Evolutionary conservation across 2,888 invertebrate genomes (phyloP).

Genomic region (Kryphioiulus occultus): DNA sequence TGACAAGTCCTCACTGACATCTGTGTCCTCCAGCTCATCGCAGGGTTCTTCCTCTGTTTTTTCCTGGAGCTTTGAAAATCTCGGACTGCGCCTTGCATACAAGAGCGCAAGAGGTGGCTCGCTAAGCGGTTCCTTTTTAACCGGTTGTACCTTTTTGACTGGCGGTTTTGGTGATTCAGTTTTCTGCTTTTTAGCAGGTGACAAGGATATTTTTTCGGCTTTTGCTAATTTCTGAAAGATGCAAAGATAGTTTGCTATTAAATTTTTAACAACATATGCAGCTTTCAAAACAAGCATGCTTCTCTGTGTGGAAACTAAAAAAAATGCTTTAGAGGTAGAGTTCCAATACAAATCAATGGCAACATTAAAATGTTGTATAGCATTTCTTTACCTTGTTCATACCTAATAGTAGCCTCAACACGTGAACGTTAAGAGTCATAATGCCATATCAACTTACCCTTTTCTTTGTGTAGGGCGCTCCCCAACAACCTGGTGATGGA

Average conservation of each 20-base stretch:
- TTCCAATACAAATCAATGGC: background rate
- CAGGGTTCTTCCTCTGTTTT: background rate
- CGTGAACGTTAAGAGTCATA: background rate
- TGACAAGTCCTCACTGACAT: constrained; percentile 47
- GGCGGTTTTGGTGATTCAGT: background rate
- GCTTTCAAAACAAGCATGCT: no score
- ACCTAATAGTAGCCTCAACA: no score
- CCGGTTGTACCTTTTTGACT: background rate
- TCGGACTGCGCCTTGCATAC: constrained; percentile 46
- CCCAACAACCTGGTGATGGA: constrained; percentile 43
- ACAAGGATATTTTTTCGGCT: background rate
- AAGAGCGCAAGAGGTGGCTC: background rate
- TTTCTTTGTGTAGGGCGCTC: constrained; percentile 24
- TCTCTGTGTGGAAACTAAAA: background rate
- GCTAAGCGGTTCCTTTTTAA: no score
- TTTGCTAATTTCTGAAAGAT: background rate
- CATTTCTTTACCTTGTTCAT: no score
- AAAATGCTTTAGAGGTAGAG: background rate
- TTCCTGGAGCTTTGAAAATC: background rate
- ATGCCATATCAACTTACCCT: background rate
- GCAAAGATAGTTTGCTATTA: background rate
- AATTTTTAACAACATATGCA: background rate
- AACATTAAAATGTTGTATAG: background rate
- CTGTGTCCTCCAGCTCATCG: background rate
- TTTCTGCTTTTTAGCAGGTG: constrained; percentile 56